Evolutionary conservation across 2,113 vertebrate species (phyloP).

Genomic region (Alaudala cheleensis): DNA sequence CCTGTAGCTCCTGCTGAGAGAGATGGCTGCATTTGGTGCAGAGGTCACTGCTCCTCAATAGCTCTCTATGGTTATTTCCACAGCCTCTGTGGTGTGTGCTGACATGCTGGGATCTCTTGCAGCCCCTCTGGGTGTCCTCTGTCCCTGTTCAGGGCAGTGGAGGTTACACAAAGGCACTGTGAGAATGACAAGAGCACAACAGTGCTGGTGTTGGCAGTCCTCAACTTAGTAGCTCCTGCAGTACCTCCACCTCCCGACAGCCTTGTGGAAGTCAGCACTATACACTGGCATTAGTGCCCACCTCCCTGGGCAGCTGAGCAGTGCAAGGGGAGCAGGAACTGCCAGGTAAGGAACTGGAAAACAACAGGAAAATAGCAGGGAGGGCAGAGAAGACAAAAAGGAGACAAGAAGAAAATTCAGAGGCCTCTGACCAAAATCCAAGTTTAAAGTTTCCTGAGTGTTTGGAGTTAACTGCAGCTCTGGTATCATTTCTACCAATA

Average conservation of each 20-base stretch:
- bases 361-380: background rate
- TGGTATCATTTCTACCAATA: background rate
- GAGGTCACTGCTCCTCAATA: background rate
- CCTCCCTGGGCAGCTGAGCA: background rate
- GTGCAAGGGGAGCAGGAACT: background rate
- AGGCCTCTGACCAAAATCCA: background rate
- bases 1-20: background rate
- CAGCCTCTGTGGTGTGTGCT: background rate
- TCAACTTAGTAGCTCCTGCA: background rate
- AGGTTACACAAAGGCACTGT: background rate
- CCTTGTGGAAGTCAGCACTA: background rate
- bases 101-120: background rate
- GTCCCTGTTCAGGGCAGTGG: background rate
- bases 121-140: background rate
- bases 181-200: background rate
- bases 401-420: background rate
- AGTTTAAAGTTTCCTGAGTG: background rate
- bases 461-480: background rate
- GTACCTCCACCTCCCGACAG: background rate
- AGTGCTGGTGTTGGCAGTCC: background rate
- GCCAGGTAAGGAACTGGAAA: background rate
- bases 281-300: fast-evolving
- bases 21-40: background rate
- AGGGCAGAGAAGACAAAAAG: background rate
- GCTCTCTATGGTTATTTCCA: background rate